A percentile compares a stretch with the other conserved stretches of the same genome.
Evolutionary conservation across 2,113 vertebrate genomes (phyloP).

Genomic region (Heptranchias perlo): DNA sequence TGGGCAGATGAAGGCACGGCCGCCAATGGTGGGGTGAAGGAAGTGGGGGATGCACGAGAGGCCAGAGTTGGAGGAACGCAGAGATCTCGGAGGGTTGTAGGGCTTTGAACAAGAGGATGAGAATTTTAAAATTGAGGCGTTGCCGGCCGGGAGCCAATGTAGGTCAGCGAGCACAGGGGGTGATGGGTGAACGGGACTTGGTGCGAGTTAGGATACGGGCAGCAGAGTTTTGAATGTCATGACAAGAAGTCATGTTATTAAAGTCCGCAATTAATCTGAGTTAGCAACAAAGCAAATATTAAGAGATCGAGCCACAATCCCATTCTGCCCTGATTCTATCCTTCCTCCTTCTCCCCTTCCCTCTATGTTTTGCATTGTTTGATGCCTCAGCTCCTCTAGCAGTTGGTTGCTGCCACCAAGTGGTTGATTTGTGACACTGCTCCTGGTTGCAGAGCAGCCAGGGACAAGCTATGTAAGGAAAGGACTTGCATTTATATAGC

Average conservation of each 20-base stretch:
- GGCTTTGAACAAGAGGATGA: too few species aligned
- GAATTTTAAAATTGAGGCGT: too few species aligned
- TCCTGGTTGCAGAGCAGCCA: background rate
- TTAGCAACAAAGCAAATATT: background rate
- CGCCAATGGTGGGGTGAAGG: too few species aligned
- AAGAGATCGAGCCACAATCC: background rate
- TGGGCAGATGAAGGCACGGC: too few species aligned
- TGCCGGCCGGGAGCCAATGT: too few species aligned
- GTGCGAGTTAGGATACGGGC: too few species aligned
- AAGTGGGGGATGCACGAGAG: too few species aligned
- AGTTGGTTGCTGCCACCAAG: background rate
- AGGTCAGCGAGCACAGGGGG: too few species aligned
- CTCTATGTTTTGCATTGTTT: background rate
- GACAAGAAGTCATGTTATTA: background rate
- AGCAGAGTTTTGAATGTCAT: background rate
- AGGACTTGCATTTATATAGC: too few species aligned
- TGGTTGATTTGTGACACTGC: background rate
- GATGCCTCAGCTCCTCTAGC: background rate
- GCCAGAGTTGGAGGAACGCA: background rate
- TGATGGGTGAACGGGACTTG: too few species aligned
- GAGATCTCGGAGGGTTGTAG: background rate
- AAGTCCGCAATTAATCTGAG: background rate
- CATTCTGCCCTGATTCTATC: background rate
- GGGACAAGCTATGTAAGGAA: background rate
- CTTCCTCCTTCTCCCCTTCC: background rate